Conservation (phyloP, 1,140 invertebrate genomes). For the Propsilocerus akamusi region DNA sequence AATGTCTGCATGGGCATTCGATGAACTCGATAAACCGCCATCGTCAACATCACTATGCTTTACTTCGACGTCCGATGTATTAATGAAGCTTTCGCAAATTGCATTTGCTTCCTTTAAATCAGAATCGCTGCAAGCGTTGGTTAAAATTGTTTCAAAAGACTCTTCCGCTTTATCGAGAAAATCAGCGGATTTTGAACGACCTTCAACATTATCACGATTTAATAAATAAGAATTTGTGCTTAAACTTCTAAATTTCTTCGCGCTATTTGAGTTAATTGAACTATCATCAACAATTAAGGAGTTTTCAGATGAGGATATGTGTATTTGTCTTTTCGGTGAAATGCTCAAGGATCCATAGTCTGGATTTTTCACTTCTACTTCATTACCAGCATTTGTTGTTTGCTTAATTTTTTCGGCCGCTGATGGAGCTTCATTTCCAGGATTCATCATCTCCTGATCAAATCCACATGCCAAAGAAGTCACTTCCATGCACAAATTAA, state of each 20-base stretch:
- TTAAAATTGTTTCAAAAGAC: background rate
- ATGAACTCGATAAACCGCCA: background rate
- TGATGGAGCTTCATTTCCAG: background rate
- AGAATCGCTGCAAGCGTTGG: background rate
- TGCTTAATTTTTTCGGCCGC: background rate
- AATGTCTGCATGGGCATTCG: background rate
- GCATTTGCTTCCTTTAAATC: background rate
- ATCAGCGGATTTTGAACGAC: background rate
- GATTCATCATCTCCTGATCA: background rate
- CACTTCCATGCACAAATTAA: conserved; percentile 7
- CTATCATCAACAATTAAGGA: conserved; percentile 6
- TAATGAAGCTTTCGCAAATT: background rate
- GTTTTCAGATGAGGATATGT: conserved; percentile 2
- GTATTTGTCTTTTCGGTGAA: conserved; percentile 1
- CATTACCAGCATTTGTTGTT: background rate
- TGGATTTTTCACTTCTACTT: background rate
- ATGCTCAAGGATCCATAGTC: background rate
- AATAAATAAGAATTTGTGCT: conserved; percentile 6
- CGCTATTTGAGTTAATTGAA: background rate
- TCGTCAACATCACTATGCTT: conserved; percentile 1
- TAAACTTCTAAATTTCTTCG: conserved; percentile 7
- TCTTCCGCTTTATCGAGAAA: background rate
- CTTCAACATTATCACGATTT: background rate
- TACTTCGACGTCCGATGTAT: background rate
- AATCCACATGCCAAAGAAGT: background rate